Base-by-base conservation (phyloP, 2,888 invertebrate species). In the Cheilosia variabilis region DNA sequence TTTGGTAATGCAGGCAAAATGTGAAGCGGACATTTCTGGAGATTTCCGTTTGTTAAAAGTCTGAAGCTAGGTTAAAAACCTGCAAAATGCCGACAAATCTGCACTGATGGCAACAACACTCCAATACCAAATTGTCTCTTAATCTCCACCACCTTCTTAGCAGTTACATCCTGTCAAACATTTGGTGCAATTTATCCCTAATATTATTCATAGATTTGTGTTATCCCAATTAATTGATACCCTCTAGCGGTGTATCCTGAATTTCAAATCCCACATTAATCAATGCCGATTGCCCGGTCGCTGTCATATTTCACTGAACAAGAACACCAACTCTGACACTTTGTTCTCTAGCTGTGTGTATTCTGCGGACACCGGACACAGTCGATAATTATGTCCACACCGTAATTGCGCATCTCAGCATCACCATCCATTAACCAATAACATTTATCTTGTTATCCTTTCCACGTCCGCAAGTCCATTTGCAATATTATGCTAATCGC, bases 401-500 rank as follows among this genome's bases (percentile, higher is more conserved):
- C 60, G 75, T 84, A 84, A 84, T 84, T 84, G 75, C 58, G 71
- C 79, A 71, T 80, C 84, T 84, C 84, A 80, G 57, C 79, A 80
- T 71, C 60, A 75, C 53, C 71, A 84, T 84, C 71, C 80, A 84
- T 84, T 84, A 75, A 60, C 53, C 80, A 75, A 63, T 69, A 69
- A 79, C 73, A 79, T 80, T 84, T 66, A 84, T 84, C 84, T 55
- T 80, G 80, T 76, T 84, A 71, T 84, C 75, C 84, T 60, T 80
- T 75, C 83, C 79, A 71, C 84, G 75, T 84, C 79, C 79, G 37
- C 65, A 84, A 69, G 43, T 75, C 80, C 80, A 47, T 76, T 84
- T 78, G 82, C 72, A 75, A 34, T 73, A 75, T 76, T 84, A 84
- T 84, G 79, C 80, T 84, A 80, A 84, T 84, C 79, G 79, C 75